Percentiles rank a stretch among this genome's conserved stretches.
These are phyloP conservation scores for Patella depressa DNA, from an alignment of 2,888 invertebrate species.

Conservation along the genomic window DNA sequence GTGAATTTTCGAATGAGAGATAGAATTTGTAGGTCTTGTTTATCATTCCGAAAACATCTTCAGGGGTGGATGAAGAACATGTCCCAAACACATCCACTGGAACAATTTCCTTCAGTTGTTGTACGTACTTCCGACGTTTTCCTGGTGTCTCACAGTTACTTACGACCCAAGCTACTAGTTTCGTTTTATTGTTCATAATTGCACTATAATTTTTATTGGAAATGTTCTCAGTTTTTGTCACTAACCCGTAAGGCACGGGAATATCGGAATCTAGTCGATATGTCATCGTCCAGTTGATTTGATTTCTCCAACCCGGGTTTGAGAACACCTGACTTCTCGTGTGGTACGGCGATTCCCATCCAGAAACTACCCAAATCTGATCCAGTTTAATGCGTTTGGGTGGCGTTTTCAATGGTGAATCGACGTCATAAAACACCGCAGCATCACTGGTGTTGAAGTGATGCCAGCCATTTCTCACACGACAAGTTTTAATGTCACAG, in stretches of 20 bases:
- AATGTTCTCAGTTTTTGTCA: background rate
- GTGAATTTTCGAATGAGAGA: conserved; percentile 36
- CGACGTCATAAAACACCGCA: background rate
- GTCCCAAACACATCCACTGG: conserved; percentile 30
- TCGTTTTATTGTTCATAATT: conserved; percentile 18
- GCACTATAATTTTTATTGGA: background rate
- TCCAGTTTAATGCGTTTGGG: background rate
- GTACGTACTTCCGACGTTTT: conserved; percentile 24
- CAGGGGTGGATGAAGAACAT: conserved; percentile 31
- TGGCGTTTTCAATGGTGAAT: background rate
- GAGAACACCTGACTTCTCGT: background rate
- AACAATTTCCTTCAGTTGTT: conserved; percentile 21
- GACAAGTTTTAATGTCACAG: too few relatives aligned
- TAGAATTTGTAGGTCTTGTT: conserved; percentile 32
- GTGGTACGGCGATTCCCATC: background rate
- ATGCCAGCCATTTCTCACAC: too few relatives aligned
- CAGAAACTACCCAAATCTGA: conserved; percentile 1
- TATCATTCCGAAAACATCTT: conserved; percentile 17
- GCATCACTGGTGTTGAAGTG: conserved; percentile 3
- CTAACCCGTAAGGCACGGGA: conserved; percentile 27
- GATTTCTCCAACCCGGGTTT: background rate
- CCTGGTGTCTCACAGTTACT: conserved; percentile 27
- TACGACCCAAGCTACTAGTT: conserved; percentile 27
- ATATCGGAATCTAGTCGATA: conserved; percentile 42
- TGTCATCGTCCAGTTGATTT: conserved; percentile 41